Evolutionary conservation across 2,113 vertebrate genomes (phyloP).

Genomic region (Heterotis niloticus): DNA sequence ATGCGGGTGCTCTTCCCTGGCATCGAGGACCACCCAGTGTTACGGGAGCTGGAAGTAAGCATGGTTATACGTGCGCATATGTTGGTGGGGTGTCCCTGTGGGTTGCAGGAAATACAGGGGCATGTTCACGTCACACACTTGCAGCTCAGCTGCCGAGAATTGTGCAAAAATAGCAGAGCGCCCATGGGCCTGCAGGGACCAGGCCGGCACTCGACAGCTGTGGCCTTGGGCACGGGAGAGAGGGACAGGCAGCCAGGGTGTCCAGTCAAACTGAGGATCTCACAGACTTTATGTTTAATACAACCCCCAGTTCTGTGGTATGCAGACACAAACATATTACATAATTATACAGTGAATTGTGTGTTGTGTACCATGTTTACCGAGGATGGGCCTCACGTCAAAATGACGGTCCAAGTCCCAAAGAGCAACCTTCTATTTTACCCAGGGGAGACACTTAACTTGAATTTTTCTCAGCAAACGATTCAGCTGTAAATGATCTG

Average conservation of each 20-base stretch:
- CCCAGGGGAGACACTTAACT: no score
- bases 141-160: slow-evolving; percentile 31
- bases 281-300: slow-evolving; percentile 55
- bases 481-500: no score
- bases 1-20: slow-evolving; percentile 97
- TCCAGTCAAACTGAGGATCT: not conserved
- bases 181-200: slow-evolving; percentile 37
- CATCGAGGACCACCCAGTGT: slow-evolving; percentile 94
- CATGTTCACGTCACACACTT: slow-evolving; percentile 20
- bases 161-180: slow-evolving; percentile 27
- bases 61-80: not conserved
- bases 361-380: not conserved
- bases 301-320: slow-evolving; percentile 50
- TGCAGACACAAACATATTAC: not conserved
- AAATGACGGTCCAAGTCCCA: not conserved
- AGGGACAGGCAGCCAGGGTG: not conserved
- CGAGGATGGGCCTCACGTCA: not conserved
- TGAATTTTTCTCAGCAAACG: no score
- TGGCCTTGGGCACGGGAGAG: slow-evolving; percentile 27
- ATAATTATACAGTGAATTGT: not conserved
- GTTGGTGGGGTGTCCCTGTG: not conserved
- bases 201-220: slow-evolving; percentile 40
- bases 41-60: slow-evolving; percentile 89
- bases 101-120: not conserved
- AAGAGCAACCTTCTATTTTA: not conserved